These are phyloP conservation scores for Lateolabrax maculatus DNA, from an alignment of 2,797 vertebrate species.

Conservation along the genomic window DNA sequence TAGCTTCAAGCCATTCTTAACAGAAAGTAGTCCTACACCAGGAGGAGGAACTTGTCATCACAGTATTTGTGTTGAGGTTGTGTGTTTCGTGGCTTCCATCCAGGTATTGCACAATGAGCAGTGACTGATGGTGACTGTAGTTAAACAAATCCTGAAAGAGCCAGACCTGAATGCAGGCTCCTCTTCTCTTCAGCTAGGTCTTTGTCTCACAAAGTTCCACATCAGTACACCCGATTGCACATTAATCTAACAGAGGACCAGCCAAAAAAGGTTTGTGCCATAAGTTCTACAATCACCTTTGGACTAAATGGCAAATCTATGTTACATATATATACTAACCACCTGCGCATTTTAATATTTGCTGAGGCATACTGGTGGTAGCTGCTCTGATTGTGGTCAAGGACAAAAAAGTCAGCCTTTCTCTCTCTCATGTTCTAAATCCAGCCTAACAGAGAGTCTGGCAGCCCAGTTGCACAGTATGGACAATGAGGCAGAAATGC, in stretches of 20 bases:
- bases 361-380: conserved; percentile 43
- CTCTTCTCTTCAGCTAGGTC: conserved; percentile 30
- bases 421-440: conserved; percentile 33
- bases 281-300: conserved; percentile 47
- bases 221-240: conserved; percentile 51
- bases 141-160: conserved; percentile 73
- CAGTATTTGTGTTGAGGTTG: conserved; percentile 5
- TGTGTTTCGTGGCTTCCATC: conserved; percentile 49
- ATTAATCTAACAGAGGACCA: conserved; percentile 50
- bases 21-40: neutral
- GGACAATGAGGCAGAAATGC: conserved; percentile 70
- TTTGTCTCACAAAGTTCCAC: conserved; percentile 61
- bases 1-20: neutral
- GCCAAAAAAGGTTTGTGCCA: conserved; percentile 32
- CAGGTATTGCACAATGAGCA: conserved; percentile 57
- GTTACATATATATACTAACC: conserved; percentile 20
- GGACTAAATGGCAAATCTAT: conserved; percentile 50
- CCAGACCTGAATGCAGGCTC: conserved; percentile 51
- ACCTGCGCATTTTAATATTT: conserved; percentile 64
- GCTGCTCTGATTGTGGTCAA: conserved; percentile 58
- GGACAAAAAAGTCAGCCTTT: conserved; percentile 49
- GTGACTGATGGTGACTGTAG: conserved; percentile 75
- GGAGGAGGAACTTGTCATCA: conserved; percentile 24
- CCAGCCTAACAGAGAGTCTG: conserved; percentile 39
- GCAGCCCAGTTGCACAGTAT: too few relatives aligned